A percentile compares a stretch with the other conserved stretches of the same genome.
Conservation (phyloP, 2,113 vertebrate genomes). For the Acrocephalus arundinaceus region DNA sequence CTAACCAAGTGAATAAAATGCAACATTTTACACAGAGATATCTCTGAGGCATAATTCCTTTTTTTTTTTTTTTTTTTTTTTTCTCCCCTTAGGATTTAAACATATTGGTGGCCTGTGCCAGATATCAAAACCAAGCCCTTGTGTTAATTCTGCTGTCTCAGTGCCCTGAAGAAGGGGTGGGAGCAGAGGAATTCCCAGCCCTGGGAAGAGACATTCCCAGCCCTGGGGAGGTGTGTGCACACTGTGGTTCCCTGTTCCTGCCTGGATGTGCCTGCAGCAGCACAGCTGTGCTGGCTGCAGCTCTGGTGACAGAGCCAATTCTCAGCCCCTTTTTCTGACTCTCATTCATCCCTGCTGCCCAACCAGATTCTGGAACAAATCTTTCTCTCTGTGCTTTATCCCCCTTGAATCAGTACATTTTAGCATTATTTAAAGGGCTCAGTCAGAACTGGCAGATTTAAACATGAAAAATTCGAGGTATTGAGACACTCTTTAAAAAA, state of each 20-base stretch:
- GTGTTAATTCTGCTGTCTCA: not conserved
- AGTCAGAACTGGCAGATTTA: not conserved
- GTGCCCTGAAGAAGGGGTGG: not conserved
- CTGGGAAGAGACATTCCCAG: not conserved
- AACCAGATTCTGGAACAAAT: not conserved
- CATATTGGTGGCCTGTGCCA: not conserved
- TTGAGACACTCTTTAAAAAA: not conserved
- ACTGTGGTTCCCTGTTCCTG: not conserved
- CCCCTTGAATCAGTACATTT: not conserved
- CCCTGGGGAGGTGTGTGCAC: not conserved
- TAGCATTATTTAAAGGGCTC: not conserved
- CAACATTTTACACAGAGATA: not conserved
- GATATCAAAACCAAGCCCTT: not conserved
- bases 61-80: not conserved
- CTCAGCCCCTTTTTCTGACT: not conserved
- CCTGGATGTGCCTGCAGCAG: not conserved
- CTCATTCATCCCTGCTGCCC: not conserved
- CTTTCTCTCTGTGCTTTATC: not conserved
- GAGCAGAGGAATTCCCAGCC: not conserved
- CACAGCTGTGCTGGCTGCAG: slow-evolving; percentile 15
- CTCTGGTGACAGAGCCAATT: not conserved
- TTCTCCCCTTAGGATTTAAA: not conserved
- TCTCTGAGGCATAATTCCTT: not conserved
- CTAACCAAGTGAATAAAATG: not conserved
- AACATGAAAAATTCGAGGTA: not conserved